Conservation (phyloP, 2,113 vertebrate genomes). For the Grammomys surdaster region DNA sequence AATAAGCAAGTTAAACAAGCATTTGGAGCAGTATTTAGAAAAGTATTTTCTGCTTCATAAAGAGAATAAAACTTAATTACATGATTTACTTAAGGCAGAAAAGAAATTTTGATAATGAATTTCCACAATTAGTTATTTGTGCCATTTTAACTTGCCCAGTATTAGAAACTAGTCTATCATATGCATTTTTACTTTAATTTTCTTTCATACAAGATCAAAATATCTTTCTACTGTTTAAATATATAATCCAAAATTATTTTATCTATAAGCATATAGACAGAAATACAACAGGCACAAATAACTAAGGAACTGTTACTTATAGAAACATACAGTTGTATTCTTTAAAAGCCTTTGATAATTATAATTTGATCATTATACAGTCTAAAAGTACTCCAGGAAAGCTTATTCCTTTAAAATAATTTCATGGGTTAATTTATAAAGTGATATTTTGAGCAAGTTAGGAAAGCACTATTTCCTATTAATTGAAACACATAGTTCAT, state of each 20-base stretch:
- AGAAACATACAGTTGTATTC: background rate
- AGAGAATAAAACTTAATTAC: background rate
- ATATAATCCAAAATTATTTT: background rate
- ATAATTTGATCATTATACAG: background rate
- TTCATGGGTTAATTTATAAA: background rate
- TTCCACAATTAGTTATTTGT: background rate
- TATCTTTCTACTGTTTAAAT: background rate
- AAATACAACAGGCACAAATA: background rate
- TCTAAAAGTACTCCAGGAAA: background rate
- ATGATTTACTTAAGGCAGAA: background rate
- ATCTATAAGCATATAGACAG: background rate
- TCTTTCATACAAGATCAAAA: background rate
- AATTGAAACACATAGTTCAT: background rate
- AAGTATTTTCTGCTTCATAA: background rate
- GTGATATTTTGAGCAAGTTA: background rate
- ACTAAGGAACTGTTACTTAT: background rate
- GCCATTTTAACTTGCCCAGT: background rate
- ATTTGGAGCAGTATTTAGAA: background rate
- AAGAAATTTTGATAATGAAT: background rate
- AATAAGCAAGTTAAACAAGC: conserved; percentile 26
- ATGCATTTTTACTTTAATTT: background rate
- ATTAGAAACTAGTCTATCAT: background rate
- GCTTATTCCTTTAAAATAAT: background rate
- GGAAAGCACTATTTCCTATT: background rate
- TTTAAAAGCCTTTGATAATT: background rate